Base-by-base conservation (phyloP, 2,888 invertebrate genomes). In the Mesoligia furuncula region DNA sequence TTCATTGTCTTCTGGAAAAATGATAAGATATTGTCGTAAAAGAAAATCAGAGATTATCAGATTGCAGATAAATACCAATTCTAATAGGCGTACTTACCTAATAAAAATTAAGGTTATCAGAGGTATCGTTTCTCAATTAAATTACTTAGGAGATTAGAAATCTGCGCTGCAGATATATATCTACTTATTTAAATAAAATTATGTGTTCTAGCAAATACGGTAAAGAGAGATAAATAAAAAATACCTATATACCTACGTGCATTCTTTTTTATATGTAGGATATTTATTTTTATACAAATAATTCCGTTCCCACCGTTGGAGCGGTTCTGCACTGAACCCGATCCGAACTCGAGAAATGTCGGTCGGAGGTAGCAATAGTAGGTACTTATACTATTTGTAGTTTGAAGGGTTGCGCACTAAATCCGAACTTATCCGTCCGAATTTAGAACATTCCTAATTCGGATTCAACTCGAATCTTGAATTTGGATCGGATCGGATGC, bases 31-130 rank as follows among this genome's bases (percentile, higher is more conserved):
- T 27, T 68, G 24, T 27, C 11, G 51, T n/a, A 61, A 67, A 75
- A 39, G 67, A n/a, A 48, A 62, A 76, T 75, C 57, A 17, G 31
- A 70, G 57, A 71, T 70, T 65, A 65, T 65, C 24, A 48, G 57
- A 65, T 66, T 74, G 65, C 24, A 70, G 64, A 76, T 76, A 64
- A 64, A 64, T 31, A n/a, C n/a, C n/a, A n/a, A n/a, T n/a, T n/a
- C n/a, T n/a, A n/a, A n/a, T n/a, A n/a, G n/a, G n/a, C n/a, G n/a
- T n/a, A n/a, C n/a, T n/a, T n/a, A n/a, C n/a, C n/a, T n/a, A n/a
- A n/a, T n/a, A n/a, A n/a, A n/a, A n/a, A n/a, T n/a, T n/a, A n/a
- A n/a, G 3, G 3, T 39, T 27, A 61, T 59, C 27, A 31, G 24
- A 66, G 13, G 11, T 73, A 45, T 39, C 39, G 36, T 31, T 70